These are phyloP conservation scores for Luscinia luscinia DNA, from an alignment of 2,797 vertebrate genomes.

Conservation along the genomic window DNA sequence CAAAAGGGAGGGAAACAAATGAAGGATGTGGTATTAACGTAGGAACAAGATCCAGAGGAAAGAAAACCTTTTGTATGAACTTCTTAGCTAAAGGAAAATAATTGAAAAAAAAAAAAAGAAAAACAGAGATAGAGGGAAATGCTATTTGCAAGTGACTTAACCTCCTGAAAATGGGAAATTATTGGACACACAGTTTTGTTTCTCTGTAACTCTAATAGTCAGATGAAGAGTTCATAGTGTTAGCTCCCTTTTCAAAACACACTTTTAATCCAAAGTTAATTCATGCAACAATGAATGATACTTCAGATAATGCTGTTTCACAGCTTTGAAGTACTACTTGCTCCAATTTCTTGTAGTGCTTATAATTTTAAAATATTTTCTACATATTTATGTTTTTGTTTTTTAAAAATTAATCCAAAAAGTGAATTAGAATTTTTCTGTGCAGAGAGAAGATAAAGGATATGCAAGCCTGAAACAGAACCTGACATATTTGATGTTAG, in stretches of 20 bases:
- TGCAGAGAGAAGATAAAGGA: background rate
- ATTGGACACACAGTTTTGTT: background rate
- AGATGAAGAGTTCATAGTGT: fast-evolving
- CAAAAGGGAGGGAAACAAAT: background rate
- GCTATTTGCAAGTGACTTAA: background rate
- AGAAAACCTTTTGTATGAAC: background rate
- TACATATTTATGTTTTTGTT: background rate
- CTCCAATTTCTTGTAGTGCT: background rate
- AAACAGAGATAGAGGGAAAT: background rate
- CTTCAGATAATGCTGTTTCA: background rate
- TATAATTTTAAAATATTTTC: background rate
- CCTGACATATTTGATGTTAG: background rate
- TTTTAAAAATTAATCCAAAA: background rate
- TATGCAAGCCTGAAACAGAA: background rate
- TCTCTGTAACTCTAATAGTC: background rate
- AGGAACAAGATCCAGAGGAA: background rate
- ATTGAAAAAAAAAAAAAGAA: background rate
- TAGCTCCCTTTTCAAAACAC: background rate
- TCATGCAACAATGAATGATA: background rate
- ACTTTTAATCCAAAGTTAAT: background rate
- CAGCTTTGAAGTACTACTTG: background rate
- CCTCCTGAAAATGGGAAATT: background rate
- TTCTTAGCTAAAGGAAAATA: background rate
- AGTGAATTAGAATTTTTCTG: background rate
- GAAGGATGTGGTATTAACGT: background rate